Evolutionary conservation across 2,888 invertebrate genomes (phyloP).

Genomic region (Blomia tropicalis): DNA sequence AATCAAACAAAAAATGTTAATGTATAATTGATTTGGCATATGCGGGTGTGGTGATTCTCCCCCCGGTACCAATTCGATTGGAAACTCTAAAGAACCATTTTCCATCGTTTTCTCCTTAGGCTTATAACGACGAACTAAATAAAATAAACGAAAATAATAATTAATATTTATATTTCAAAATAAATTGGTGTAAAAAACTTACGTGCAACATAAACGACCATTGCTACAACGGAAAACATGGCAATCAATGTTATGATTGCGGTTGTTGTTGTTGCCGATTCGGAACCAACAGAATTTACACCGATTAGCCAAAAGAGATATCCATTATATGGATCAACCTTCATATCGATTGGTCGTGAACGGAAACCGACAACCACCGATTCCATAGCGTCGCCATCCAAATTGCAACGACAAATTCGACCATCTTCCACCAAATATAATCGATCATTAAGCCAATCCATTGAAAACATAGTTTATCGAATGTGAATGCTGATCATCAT

Average conservation of each 20-base stretch:
- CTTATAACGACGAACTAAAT: not conserved
- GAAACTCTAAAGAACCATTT: constrained; percentile 19
- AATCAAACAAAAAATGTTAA: constrained; percentile 34
- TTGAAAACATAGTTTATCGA: constrained; percentile 52
- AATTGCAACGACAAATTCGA: constrained; percentile 49
- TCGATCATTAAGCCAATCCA: constrained; percentile 75
- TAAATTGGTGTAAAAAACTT: not conserved
- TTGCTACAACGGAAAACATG: constrained; percentile 6
- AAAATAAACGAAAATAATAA: not conserved
- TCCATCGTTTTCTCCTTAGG: constrained; percentile 41
- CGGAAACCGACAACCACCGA: constrained; percentile 54
- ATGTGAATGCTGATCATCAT: not conserved
- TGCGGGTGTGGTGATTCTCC: constrained; percentile 65
- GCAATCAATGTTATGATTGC: too few species aligned
- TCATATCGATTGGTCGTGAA: constrained; percentile 54
- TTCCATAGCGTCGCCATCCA: constrained; percentile 53
- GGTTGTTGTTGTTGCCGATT: not conserved
- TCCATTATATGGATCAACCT: constrained; percentile 85
- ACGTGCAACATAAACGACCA: constrained; percentile 19
- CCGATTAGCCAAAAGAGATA: constrained; percentile 36
- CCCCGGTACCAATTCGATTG: constrained; percentile 64
- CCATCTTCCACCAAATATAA: constrained; percentile 61
- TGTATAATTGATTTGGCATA: constrained; percentile 67
- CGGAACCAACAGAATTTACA: constrained; percentile 40
- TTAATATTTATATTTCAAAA: not conserved